Evolutionary conservation across 2,888 invertebrate genomes (phyloP), one percentile per base, ranked within the genome.

Genomic region (Xestia sexstrigata): DNA sequence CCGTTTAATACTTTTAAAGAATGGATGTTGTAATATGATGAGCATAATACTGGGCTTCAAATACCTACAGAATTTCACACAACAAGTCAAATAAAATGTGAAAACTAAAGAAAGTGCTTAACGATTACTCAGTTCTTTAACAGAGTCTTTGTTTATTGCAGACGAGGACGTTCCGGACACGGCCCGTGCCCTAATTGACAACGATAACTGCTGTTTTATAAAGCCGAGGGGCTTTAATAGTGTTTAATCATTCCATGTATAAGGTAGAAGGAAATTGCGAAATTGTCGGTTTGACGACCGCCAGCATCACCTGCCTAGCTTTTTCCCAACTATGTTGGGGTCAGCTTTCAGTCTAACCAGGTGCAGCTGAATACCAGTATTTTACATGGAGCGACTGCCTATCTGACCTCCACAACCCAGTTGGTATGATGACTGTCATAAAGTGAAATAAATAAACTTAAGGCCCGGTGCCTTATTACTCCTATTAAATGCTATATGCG

Each of bases 51-150:
- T 42, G 11, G 5, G 8, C n/a, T 35, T 17, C 11, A 26, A 52
- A 73, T 42, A 55, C 75, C 7, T 72, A 72, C 39, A 49, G 26
- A 73, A 26, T 73, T 52, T 30, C 17, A 74, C n/a, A n/a, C n/a
- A n/a, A 42, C 39, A n/a, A 39, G 75, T 58, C 52, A 63, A 52
- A n/a, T 65, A 23, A 52, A 75, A 67, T 23, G 26, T 39, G 69
- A 39, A 47, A 13, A 77, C 47, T 42, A 42, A 76, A 60, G 79
- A 70, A 60, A 77, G 49, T 80, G n/a, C 70, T 76, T n/a, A 79
- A 55, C 69, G 13, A 23, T 45, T 76, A 23, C n/a, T 66, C 5
- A 58, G 55, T 30, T 69, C 58, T 58, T 79, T 70, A 42, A 26
- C 15, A 15, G 17, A 49, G 30, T 30, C 45, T 15, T 39, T 47